phyloP scores from a whole-genome alignment of 1,140 invertebrate species.

The Helicoverpa zea region DNA sequence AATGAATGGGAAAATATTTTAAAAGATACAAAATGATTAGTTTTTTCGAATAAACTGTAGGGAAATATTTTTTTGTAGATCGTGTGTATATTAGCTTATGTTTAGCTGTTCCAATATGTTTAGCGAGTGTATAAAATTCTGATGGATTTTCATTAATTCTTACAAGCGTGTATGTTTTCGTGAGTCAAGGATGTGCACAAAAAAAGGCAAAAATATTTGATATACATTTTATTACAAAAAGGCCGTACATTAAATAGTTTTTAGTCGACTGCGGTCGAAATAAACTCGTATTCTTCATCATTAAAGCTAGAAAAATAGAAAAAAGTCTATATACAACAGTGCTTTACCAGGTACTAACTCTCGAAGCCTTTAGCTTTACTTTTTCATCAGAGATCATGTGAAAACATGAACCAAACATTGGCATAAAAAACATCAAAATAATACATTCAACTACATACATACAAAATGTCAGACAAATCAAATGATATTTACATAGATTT shows the following conservation, averaged over 20 bases:
- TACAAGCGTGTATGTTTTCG: too few species aligned
- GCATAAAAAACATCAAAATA: conserved; percentile 11
- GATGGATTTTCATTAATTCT: not conserved
- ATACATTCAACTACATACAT: conserved; percentile 19
- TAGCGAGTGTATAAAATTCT: too few species aligned
- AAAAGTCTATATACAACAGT: conserved; percentile 79
- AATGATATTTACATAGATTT: conserved; percentile 46
- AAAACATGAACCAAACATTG: conserved; percentile 44
- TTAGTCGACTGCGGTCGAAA: conserved; percentile 83
- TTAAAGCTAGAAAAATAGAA: conserved; percentile 65
- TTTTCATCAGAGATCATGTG: conserved; percentile 64
- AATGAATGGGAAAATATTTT: too few species aligned
- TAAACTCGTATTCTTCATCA: conserved; percentile 71
- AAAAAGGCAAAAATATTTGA: conserved; percentile 51
- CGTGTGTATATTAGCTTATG: too few species aligned
- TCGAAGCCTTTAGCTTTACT: conserved; percentile 55
- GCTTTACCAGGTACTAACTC: conserved; percentile 67
- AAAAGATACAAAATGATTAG: too few species aligned
- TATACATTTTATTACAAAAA: conserved; percentile 77
- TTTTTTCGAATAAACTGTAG: too few species aligned
- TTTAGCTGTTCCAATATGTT: too few species aligned
- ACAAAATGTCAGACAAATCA: conserved; percentile 12
- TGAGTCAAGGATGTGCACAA: not conserved
- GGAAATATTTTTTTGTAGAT: too few species aligned
- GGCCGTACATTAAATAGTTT: conserved; percentile 73